Evolutionary conservation across 2,113 vertebrate species (phyloP), one percentile per base, ranked within the genome.

Genomic region (Morone saxatilis): DNA sequence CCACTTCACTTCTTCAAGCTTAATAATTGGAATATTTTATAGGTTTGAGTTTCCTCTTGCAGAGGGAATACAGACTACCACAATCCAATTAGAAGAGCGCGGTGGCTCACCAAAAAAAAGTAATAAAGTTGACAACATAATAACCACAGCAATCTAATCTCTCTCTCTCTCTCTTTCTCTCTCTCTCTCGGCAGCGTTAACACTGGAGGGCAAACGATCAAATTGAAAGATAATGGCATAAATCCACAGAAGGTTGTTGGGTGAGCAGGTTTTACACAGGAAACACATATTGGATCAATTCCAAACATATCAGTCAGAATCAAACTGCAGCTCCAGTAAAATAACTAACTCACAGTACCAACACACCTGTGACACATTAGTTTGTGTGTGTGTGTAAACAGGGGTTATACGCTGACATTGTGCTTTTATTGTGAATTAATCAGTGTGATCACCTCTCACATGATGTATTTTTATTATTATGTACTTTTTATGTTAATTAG

Each of bases 81-180:
- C 70, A 69, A 90, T 93, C 88, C 88, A 89, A 90, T 90, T 90
- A 91, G 86, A 59, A 53, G 40, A 76, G 81, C 51, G 66, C 17
- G 56, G 62, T 56, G 83, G 78, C 76, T 63, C 70, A 3, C 48
- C 60, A 62, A 76, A 85, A 93, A 91, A 91, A 91, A 90, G 75
- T 90, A 92, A 92, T 91, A 89, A 92, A 90, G 90, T 85, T 85
- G 84, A 89, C 83, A 88, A 81, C 84, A 74, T 87, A 87, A 92
- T 88, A 92, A 91, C 76, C 76, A 81, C 82, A 84, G 89, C 84
- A 90, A 88, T 91, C 85, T 84, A 81, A 91, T 90, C 83, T 84
- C 78, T 76, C 45, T 84, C 17, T 0, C 65, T 47, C 31, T 31
- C 31, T 31, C 31, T 31, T 4, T 31, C 31, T 31, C 31, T 31